Conservation (phyloP, 2,113 vertebrate genomes). For the Menidia beryllina region DNA sequence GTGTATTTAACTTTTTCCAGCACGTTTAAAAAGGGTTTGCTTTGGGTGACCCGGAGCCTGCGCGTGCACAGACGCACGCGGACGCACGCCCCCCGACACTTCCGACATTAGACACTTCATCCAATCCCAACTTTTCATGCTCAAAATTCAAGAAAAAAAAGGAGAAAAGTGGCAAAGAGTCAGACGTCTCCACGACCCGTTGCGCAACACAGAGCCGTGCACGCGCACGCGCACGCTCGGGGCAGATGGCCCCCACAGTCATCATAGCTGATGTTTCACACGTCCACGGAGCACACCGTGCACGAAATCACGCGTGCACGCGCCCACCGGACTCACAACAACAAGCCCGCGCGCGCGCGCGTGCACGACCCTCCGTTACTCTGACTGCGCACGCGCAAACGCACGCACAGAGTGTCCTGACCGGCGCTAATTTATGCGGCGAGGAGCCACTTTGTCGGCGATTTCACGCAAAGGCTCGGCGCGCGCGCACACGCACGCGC, state of each 20-base stretch:
- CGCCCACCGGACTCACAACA: conserved; percentile 24
- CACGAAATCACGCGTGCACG: conserved; percentile 16
- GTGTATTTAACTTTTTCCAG: no score
- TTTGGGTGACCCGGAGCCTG: no score
- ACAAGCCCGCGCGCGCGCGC: conserved; percentile 5
- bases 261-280: conserved; percentile 81
- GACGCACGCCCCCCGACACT: no score
- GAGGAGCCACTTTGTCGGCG: conserved; percentile 42
- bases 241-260: conserved; percentile 78
- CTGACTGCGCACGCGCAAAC: background rate
- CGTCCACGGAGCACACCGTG: conserved; percentile 73
- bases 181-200: no score
- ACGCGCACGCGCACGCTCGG: conserved; percentile 28
- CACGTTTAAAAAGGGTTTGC: no score
- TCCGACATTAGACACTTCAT: no score
- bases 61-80: no score
- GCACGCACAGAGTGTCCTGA: conserved; percentile 40
- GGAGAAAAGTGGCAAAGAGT: conserved; percentile 26
- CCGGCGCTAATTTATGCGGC: conserved; percentile 66
- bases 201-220: no score
- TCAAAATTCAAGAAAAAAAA: background rate
- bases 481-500: conserved; percentile 17
- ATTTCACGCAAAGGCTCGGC: conserved; percentile 24
- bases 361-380: background rate
- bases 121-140: background rate